phyloP scores from a whole-genome alignment of 2,888 invertebrate species.

The Caradrina clavipalpis region DNA sequence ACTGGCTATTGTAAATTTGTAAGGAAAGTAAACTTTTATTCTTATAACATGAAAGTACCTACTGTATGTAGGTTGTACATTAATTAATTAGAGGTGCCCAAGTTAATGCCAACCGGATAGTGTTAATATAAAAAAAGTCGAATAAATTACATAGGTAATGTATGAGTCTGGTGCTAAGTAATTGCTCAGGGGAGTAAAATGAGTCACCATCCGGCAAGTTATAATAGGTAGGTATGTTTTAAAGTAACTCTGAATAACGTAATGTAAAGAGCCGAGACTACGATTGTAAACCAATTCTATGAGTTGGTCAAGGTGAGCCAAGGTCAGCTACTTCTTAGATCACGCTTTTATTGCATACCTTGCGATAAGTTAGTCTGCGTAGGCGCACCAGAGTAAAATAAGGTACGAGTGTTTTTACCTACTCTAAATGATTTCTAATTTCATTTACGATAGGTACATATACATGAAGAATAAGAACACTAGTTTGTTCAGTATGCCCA shows the following conservation, averaged over 20 bases:
- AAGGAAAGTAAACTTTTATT: not conserved
- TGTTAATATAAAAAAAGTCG: not conserved
- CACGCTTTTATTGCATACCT: slow-evolving; percentile 36
- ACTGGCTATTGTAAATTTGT: no score
- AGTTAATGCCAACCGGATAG: not conserved
- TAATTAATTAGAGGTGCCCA: slow-evolving; percentile 12
- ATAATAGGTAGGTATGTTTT: slow-evolving; percentile 2
- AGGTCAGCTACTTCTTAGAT: slow-evolving; percentile 71
- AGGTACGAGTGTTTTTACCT: not conserved
- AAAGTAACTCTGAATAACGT: slow-evolving; percentile 25
- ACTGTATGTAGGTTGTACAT: not conserved
- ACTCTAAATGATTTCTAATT: not conserved
- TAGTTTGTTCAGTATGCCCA: not conserved
- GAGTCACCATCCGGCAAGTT: slow-evolving; percentile 59
- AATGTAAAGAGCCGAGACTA: slow-evolving; percentile 42
- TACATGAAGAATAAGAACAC: not conserved
- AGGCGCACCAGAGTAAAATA: slow-evolving; percentile 1
- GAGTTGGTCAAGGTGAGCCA: slow-evolving; percentile 72
- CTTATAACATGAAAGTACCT: not conserved
- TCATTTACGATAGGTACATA: not conserved
- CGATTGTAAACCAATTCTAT: slow-evolving; percentile 37
- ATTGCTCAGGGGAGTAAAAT: slow-evolving; percentile 39
- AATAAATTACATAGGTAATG: not conserved
- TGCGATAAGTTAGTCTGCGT: slow-evolving; percentile 15
- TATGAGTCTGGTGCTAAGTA: slow-evolving; percentile 21